A percentile compares a stretch with the other conserved stretches of the same genome.
These are phyloP conservation scores for Python bivittatus DNA, from an alignment of 2,113 vertebrate genomes.

Conservation along the genomic window DNA sequence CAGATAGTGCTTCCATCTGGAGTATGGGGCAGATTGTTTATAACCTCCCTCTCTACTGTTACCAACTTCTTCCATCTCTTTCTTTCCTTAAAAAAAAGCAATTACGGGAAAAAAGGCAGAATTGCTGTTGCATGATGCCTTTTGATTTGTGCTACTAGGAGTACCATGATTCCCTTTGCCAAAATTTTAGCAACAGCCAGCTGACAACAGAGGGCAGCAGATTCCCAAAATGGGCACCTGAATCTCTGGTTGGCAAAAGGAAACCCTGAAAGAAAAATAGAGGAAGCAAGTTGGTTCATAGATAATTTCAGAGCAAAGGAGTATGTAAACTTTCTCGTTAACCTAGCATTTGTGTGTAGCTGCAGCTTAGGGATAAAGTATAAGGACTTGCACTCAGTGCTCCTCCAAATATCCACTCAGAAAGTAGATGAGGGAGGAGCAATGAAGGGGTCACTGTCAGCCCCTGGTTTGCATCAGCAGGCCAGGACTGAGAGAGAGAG, in stretches of 20 bases:
- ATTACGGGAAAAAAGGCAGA: not conserved
- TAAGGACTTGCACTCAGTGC: not conserved
- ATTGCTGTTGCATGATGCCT: not conserved
- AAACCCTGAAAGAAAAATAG: too few species aligned
- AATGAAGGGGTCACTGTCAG: not conserved
- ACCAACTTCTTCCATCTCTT: too few species aligned
- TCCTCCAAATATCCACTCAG: not conserved
- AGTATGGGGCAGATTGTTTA: too few species aligned
- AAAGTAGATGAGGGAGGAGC: not conserved
- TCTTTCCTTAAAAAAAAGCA: too few species aligned
- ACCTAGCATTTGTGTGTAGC: not conserved
- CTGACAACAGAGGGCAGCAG: constrained; percentile 11
- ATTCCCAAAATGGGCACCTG: not conserved
- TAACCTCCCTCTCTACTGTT: too few species aligned
- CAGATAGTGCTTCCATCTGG: too few species aligned
- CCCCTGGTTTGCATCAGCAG: not conserved
- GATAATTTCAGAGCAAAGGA: not conserved
- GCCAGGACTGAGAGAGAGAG: not conserved
- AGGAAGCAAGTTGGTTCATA: not conserved
- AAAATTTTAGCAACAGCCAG: not conserved
- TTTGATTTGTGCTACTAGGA: not conserved
- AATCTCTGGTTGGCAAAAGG: not conserved
- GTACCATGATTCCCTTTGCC: not conserved
- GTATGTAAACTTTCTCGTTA: not conserved
- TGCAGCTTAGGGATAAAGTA: not conserved